Conservation (phyloP, 1,140 invertebrate genomes). For the Cydia fagiglandana region DNA sequence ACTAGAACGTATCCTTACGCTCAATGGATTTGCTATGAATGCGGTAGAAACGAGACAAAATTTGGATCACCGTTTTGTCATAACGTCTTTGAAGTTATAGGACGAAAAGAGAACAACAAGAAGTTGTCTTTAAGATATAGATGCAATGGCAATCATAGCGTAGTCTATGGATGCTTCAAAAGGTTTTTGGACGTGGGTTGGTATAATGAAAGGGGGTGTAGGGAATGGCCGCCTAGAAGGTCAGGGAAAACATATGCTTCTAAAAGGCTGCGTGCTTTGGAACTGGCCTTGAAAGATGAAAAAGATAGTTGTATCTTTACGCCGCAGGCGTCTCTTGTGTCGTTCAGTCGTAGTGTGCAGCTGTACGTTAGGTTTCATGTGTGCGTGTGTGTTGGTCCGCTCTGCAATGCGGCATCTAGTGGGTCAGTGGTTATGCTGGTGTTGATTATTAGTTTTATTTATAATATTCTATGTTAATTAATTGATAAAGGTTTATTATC, state of each 20-base stretch:
- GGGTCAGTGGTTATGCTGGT: background rate
- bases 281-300: constrained; percentile 23
- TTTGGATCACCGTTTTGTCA: constrained; percentile 22
- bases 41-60: constrained; percentile 32
- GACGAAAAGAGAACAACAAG: background rate
- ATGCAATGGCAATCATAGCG: constrained; percentile 11
- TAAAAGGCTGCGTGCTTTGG: constrained; percentile 29
- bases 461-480: background rate
- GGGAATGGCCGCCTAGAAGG: constrained; percentile 31
- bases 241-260: constrained; percentile 37
- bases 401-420: constrained; percentile 34
- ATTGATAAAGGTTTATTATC: too few species aligned
- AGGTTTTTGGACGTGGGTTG: constrained; percentile 41
- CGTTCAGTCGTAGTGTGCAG: constrained; percentile 39
- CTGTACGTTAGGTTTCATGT: constrained; percentile 41
- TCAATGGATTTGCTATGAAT: constrained; percentile 33
- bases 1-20: background rate
- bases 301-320: constrained; percentile 36
- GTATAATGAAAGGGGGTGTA: constrained; percentile 44
- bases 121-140: constrained; percentile 20
- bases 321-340: constrained; percentile 39
- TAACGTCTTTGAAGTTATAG: constrained; percentile 26
- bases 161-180: constrained; percentile 40
- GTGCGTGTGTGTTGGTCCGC: constrained; percentile 37
- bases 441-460: background rate